Percentiles rank a stretch among this genome's conserved stretches.
phyloP scores from a whole-genome alignment of 1,140 invertebrate genomes.

The Hylaeus volcanicus region DNA sequence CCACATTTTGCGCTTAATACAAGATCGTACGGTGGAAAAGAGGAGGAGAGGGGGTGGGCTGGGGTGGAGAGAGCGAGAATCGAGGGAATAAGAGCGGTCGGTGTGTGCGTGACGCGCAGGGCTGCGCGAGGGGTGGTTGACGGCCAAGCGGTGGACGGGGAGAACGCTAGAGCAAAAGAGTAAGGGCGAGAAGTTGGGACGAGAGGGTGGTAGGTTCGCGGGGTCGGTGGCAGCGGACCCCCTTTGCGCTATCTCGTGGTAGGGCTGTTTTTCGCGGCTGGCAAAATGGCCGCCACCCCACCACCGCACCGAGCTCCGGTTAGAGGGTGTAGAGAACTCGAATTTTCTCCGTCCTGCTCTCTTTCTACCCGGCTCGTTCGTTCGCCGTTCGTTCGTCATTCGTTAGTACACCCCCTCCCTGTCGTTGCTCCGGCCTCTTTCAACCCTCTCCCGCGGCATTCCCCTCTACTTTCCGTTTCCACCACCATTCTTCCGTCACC shows the following conservation, averaged over 20 bases:
- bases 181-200: slow-evolving; percentile 34
- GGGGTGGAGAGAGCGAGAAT: slow-evolving; percentile 2
- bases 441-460: slow-evolving; percentile 45
- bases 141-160: slow-evolving; percentile 33
- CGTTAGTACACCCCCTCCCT: slow-evolving; percentile 60
- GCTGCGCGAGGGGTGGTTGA: too few species aligned
- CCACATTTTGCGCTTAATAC: slow-evolving; percentile 79
- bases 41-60: not conserved
- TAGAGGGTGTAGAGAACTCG: slow-evolving; percentile 67
- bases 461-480: slow-evolving; percentile 51
- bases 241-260: slow-evolving; percentile 77
- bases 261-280: slow-evolving; percentile 80
- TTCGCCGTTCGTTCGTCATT: slow-evolving; percentile 70
- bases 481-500: slow-evolving; percentile 31
- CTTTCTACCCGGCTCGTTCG: slow-evolving; percentile 78
- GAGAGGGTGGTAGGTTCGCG: slow-evolving; percentile 60
- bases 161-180: slow-evolving; percentile 57
- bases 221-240: slow-evolving; percentile 64
- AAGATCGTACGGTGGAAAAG: slow-evolving; percentile 52
- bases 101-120: slow-evolving; percentile 7
- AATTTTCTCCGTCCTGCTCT: slow-evolving; percentile 79
- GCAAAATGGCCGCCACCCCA: slow-evolving; percentile 80
- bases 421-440: slow-evolving; percentile 47
- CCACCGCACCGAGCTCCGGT: slow-evolving; percentile 47
- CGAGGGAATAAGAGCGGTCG: slow-evolving; percentile 63